Evolutionary conservation across 2,797 vertebrate genomes (phyloP).

Genomic region (Tolypeutes matacus): DNA sequence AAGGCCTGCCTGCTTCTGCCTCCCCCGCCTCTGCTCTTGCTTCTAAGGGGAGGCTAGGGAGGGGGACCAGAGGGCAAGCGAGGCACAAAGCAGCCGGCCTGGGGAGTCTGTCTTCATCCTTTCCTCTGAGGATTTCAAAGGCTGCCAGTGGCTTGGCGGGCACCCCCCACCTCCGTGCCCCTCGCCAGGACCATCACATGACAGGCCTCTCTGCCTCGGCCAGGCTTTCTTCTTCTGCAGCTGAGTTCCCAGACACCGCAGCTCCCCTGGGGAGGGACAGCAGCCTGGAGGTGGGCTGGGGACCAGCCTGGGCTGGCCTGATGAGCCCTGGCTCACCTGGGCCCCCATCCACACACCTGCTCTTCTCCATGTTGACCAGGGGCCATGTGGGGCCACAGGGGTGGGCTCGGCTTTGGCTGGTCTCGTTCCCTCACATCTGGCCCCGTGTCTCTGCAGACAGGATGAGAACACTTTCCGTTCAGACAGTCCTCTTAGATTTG

Average conservation of each 20-base stretch:
- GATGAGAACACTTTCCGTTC: rapidly evolving
- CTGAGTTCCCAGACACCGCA: rapidly evolving
- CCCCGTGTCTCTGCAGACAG: not conserved
- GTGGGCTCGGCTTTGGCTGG: not conserved
- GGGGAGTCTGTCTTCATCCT: not conserved
- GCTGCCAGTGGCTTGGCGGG: rapidly evolving
- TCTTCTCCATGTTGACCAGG: not conserved
- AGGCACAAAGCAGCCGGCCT: not conserved
- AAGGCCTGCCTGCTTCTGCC: not conserved
- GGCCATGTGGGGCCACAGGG: not conserved
- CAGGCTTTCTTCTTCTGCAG: not conserved
- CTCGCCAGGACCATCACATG: rapidly evolving
- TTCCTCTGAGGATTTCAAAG: constrained; percentile 60
- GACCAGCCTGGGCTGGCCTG: not conserved
- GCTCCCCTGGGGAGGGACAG: not conserved
- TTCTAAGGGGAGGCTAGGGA: not conserved
- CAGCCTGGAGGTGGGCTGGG: not conserved
- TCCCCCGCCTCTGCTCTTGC: not conserved
- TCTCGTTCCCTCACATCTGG: rapidly evolving
- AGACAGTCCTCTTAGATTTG: not conserved
- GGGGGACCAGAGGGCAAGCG: not conserved
- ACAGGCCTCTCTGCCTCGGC: not conserved
- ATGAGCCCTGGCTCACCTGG: not conserved
- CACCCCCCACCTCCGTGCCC: not conserved
- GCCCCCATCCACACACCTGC: no score